phyloP scores from a whole-genome alignment of 2,797 vertebrate genomes.

The Bovichtus diacanthus region DNA sequence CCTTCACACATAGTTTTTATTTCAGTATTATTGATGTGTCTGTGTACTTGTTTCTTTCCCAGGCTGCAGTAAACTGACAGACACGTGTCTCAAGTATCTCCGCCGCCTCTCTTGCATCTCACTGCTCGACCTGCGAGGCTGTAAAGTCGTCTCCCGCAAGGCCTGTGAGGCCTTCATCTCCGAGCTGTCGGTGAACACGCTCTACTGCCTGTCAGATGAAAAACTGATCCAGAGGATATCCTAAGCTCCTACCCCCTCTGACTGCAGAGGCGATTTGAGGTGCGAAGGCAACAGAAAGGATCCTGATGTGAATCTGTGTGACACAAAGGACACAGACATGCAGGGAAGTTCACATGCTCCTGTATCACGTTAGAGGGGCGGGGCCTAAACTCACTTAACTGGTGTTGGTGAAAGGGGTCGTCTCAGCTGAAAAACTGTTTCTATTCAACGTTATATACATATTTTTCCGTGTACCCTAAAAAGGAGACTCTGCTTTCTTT shows the following conservation, averaged over 20 bases:
- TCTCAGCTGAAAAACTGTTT: constrained; percentile 55
- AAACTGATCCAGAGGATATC: constrained; percentile 99
- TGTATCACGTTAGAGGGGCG: constrained; percentile 32
- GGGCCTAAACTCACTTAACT: constrained; percentile 57
- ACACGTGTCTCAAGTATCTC: constrained; percentile 93
- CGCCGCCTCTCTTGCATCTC: constrained; percentile 93
- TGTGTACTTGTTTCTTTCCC: constrained; percentile 17
- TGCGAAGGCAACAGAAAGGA: constrained; percentile 15
- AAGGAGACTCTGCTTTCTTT: constrained; percentile 73
- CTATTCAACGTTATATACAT: constrained; percentile 52
- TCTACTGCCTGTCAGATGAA: constrained; percentile 98
- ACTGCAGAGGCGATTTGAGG: constrained; percentile 13
- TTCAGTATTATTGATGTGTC: constrained; percentile 2
- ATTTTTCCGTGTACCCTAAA: constrained; percentile 53
- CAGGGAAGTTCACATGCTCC: constrained; percentile 51
- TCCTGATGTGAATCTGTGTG: constrained; percentile 50
- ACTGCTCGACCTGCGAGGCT: constrained; percentile 94
- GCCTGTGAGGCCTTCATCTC: constrained; percentile 98
- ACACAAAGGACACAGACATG: constrained; percentile 47
- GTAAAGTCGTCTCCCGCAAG: constrained; percentile 94
- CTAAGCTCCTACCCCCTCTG: constrained; percentile 74
- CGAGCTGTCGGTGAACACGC: constrained; percentile 96
- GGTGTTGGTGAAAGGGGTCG: constrained; percentile 45
- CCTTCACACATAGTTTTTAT: not conserved
- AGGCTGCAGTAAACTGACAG: constrained; percentile 98